Conservation (phyloP, 1,140 invertebrate species). For the Drosophila funebris region DNA sequence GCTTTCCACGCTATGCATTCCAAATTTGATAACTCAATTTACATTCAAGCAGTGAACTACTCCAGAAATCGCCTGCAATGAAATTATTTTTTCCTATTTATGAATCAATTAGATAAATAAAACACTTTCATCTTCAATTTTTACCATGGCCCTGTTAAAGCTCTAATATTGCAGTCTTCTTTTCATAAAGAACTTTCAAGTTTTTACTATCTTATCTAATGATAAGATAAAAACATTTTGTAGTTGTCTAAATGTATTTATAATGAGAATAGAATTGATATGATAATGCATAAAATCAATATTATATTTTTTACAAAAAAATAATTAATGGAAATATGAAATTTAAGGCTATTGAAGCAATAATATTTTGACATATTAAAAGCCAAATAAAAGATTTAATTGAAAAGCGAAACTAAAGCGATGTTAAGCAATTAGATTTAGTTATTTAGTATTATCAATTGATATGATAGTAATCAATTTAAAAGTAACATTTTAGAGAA, state of each 20-base stretch:
- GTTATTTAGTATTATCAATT: too few species aligned
- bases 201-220: constrained; percentile 29
- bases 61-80: not conserved
- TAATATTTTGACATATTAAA: too few species aligned
- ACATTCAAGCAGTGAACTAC: constrained; percentile 20
- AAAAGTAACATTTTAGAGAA: too few species aligned
- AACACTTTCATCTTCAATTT: constrained; percentile 5
- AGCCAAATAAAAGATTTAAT: too few species aligned
- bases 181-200: not conserved
- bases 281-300: constrained; percentile 14
- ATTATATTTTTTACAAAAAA: constrained; percentile 5
- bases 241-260: not conserved
- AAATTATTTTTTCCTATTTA: not conserved
- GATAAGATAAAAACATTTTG: constrained; percentile 16
- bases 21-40: constrained; percentile 55
- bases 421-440: too few species aligned
- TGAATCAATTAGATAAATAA: too few species aligned
- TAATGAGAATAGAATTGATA: not conserved
- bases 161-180: not conserved
- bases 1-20: constrained; percentile 19
- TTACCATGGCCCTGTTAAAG: not conserved
- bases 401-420: too few species aligned
- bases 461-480: too few species aligned
- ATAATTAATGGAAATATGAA: not conserved
- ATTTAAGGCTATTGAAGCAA: too few species aligned